Evolutionary conservation across 2,888 invertebrate species (phyloP).

Genomic region (Mechanitis messenoides): DNA sequence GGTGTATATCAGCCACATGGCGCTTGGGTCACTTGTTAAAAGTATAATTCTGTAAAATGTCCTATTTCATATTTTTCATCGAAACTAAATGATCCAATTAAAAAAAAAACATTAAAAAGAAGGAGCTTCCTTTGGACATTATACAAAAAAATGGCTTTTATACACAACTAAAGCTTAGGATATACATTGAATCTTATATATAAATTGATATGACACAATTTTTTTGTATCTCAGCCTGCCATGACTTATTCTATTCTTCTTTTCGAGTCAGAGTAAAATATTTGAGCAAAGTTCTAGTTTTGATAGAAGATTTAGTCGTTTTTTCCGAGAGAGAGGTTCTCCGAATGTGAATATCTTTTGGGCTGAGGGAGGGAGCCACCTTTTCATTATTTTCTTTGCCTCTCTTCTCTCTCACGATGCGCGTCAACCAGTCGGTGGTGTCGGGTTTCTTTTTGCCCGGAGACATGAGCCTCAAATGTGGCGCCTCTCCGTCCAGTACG

Average conservation of each 20-base stretch:
- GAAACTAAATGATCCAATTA: no score
- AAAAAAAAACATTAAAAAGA: no score
- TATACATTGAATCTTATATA: neutral
- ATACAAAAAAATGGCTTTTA: no score
- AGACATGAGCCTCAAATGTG: slow-evolving; percentile 82
- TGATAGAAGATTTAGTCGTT: slow-evolving; percentile 42
- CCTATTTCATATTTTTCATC: no score
- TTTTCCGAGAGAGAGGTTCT: slow-evolving; percentile 49
- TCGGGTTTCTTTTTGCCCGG: slow-evolving; percentile 79
- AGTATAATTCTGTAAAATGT: no score
- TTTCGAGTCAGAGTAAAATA: slow-evolving; percentile 54
- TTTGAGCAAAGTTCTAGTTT: slow-evolving; percentile 51
- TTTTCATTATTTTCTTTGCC: slow-evolving; percentile 29
- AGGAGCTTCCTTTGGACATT: no score
- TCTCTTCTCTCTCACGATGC: slow-evolving; percentile 42
- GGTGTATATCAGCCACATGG: no score
- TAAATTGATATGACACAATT: neutral
- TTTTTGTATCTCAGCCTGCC: no score
- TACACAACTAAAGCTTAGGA: neutral
- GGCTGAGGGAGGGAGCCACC: slow-evolving; percentile 39
- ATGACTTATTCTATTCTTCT: slow-evolving; percentile 33
- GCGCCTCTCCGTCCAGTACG: slow-evolving; percentile 85
- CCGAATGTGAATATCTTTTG: slow-evolving; percentile 44
- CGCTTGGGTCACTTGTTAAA: no score
- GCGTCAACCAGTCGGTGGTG: slow-evolving; percentile 83